Conservation (phyloP, 2,113 vertebrate species). For the Limnothrissa miodon region DNA sequence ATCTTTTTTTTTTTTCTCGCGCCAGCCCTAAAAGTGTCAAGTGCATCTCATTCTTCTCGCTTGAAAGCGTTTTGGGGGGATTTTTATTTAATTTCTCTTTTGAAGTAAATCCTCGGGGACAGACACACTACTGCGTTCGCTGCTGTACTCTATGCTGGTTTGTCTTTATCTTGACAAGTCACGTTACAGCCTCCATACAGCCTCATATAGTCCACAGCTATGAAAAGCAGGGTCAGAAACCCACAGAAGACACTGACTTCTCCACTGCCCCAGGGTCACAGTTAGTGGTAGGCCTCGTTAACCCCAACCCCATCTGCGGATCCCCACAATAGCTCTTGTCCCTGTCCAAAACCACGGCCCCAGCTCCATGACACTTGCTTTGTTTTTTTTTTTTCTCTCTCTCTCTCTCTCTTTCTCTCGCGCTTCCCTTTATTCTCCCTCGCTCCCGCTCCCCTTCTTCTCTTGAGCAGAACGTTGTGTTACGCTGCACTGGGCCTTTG, state of each 20-base stretch:
- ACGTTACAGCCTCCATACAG: not conserved
- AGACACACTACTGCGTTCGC: not conserved
- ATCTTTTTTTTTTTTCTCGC: not conserved
- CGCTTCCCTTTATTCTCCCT: not conserved
- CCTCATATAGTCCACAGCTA: not conserved
- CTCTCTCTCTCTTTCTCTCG: not conserved
- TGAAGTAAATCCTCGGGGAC: not conserved
- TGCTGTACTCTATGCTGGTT: no score
- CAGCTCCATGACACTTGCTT: not conserved
- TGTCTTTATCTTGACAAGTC: conserved; percentile 16
- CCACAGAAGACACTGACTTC: not conserved
- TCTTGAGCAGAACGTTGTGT: conserved; percentile 21
- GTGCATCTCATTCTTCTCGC: conserved; percentile 10
- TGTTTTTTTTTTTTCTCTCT: not conserved
- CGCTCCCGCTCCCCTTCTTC: not conserved
- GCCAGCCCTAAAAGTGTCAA: conserved; percentile 12
- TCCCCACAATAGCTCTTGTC: conserved; percentile 27
- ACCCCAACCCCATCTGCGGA: conserved; percentile 19
- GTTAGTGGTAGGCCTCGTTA: conserved; percentile 27
- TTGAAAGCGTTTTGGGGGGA: not conserved
- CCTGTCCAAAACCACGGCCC: conserved; percentile 17
- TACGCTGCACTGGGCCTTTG: conserved; percentile 26
- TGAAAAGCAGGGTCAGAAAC: conserved; percentile 11
- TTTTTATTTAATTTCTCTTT: conserved; percentile 12
- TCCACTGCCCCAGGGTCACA: conserved; percentile 10